Base-by-base conservation (phyloP, 2,113 vertebrate species). In the Phainopepla nitens region DNA sequence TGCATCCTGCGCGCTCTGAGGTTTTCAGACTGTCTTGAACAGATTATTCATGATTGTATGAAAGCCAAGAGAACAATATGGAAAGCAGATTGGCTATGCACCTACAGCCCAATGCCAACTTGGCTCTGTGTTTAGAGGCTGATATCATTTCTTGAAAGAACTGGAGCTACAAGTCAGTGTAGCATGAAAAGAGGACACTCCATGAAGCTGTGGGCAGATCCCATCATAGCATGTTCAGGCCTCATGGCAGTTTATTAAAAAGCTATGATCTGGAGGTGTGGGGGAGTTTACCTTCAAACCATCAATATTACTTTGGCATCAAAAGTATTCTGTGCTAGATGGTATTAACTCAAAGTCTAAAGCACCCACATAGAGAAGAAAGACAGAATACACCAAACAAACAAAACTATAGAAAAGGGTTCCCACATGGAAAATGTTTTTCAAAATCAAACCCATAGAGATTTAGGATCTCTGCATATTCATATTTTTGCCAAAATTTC, bases 41-140 rank as follows among this genome's bases (percentile, higher is more conserved):
- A 90, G 82, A 93, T 96, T 93, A 88, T 94, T 96, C 85, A 39
- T n/a, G 24, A 82, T 39, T 70, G 56, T 42, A 81, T 15, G 82
- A 69, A 96, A 93, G 92, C 85, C 96, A 95, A 95, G 65, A 90
- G 45, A 93, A 90, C 75, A 92, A 95, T 92, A 92, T 94, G 90
- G 93, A 96, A 95, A 93, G 65, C 80, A 94, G 90, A 94, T 45
- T 96, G 96, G 64, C 80, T 65, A 9, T 15, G 82, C 76, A 94
- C 72, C 82, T 94, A 89, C 61, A 64, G 49, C 51, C 49, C 14
- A 29, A 57, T 78, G 92, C 88, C 93, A 95, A 2, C 17, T 94
- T 96, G 90, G 94, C 88, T 94, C 64, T 47, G n/a, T 2, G 1
- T 78, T 89, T n/a, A 69, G 61, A 79, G 69, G 44, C 72, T 95